Conservation (phyloP, 2,797 vertebrate genomes). For the Carduelis carduelis region DNA sequence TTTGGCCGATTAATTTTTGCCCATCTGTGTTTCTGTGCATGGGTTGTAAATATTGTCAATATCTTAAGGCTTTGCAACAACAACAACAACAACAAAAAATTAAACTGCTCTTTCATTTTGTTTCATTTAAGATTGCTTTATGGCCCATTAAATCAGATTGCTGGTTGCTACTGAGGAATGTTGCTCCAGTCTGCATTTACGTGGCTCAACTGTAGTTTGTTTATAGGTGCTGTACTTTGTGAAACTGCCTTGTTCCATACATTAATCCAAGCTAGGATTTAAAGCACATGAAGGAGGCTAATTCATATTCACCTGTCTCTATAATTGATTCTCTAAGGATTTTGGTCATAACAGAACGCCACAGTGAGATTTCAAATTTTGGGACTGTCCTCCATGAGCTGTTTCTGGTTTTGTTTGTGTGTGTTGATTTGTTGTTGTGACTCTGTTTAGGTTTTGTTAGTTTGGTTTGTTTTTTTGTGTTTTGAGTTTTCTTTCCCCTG, state of each 20-base stretch:
- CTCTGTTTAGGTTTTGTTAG: not conserved
- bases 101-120: not conserved
- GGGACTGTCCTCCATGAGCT: not conserved
- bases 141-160: not conserved
- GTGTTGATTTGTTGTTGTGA: not conserved
- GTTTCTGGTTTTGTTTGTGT: not conserved
- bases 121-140: not conserved
- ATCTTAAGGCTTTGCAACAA: not conserved
- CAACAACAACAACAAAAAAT: not conserved
- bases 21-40: not conserved
- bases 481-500: not conserved
- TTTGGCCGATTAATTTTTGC: conserved; percentile 18
- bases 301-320: not conserved
- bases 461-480: not conserved
- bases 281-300: fast-evolving
- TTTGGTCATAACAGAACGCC: not conserved
- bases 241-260: not conserved
- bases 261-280: not conserved
- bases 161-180: not conserved
- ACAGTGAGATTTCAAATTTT: not conserved
- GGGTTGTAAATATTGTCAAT: conserved; percentile 21
- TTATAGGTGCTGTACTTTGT: not conserved
- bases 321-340: not conserved
- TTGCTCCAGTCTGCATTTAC: not conserved
- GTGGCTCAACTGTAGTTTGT: not conserved